A percentile compares a stretch with the other conserved stretches of the same genome.
These are phyloP conservation scores for Passerina amoena DNA, from an alignment of 2,113 vertebrate species.

Conservation along the genomic window DNA sequence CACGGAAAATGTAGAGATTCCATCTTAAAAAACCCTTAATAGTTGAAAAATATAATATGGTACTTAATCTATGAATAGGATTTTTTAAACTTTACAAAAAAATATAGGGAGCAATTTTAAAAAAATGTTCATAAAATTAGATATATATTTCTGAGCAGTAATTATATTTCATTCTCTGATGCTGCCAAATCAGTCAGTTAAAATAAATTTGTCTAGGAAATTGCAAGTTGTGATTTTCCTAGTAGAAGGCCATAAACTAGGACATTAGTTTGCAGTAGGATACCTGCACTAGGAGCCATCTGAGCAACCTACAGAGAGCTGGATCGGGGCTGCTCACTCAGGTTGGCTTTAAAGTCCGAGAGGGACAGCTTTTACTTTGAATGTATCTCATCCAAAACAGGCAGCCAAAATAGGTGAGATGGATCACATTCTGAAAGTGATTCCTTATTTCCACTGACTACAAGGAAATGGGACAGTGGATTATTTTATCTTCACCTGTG, in stretches of 20 bases:
- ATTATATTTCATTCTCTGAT: not conserved
- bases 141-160: not conserved
- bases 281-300: not conserved
- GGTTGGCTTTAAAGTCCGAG: not conserved
- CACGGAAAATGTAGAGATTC: not conserved
- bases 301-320: not conserved
- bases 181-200: not conserved
- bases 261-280: not conserved
- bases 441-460: not conserved
- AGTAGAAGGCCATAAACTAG: not conserved
- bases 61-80: not conserved
- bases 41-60: not conserved
- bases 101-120: not conserved
- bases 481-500: not conserved
- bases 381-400: not conserved
- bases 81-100: not conserved
- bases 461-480: fast-evolving
- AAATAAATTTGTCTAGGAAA: not conserved
- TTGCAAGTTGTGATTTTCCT: not conserved
- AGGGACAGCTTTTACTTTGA: not conserved
- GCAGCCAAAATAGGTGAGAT: not conserved
- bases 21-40: not conserved
- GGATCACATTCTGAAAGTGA: not conserved
- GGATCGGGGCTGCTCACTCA: not conserved
- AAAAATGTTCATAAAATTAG: not conserved